A percentile compares a stretch with the other conserved stretches of the same genome.
Conservation (phyloP, 1,140 invertebrate genomes). For the Ceratitis capitata region DNA sequence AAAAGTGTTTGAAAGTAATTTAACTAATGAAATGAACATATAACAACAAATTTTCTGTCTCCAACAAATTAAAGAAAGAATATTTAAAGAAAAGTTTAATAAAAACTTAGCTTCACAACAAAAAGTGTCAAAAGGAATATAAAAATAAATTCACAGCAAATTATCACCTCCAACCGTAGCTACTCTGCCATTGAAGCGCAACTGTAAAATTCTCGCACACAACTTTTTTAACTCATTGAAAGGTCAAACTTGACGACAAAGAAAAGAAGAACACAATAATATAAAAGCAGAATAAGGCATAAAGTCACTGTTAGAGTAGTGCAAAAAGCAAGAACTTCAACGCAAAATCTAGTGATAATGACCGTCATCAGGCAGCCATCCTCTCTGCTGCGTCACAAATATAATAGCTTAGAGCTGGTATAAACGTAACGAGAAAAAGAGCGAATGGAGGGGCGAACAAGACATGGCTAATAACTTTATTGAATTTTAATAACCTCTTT, state of each 20-base stretch:
- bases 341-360: background rate
- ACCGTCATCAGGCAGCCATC: background rate
- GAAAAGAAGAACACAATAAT: background rate
- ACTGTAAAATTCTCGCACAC: background rate
- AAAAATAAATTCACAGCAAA: background rate
- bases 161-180: background rate
- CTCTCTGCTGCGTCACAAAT: background rate
- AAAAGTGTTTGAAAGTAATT: background rate
- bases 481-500: slow-evolving; percentile 37
- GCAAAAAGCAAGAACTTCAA: background rate
- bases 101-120: background rate
- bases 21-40: background rate
- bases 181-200: background rate
- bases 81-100: too few species aligned
- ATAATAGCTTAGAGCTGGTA: background rate
- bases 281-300: background rate
- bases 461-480: slow-evolving; percentile 29
- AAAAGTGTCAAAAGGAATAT: background rate
- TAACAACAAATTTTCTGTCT: background rate
- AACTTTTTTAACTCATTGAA: background rate
- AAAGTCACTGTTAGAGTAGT: background rate
- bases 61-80: too few species aligned
- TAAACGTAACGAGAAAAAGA: too few species aligned
- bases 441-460: background rate
- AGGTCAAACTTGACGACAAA: background rate